A percentile compares a stretch with the other conserved stretches of the same genome.
These are phyloP conservation scores for Mola mola DNA, from an alignment of 2,113 vertebrate species.

Conservation along the genomic window DNA sequence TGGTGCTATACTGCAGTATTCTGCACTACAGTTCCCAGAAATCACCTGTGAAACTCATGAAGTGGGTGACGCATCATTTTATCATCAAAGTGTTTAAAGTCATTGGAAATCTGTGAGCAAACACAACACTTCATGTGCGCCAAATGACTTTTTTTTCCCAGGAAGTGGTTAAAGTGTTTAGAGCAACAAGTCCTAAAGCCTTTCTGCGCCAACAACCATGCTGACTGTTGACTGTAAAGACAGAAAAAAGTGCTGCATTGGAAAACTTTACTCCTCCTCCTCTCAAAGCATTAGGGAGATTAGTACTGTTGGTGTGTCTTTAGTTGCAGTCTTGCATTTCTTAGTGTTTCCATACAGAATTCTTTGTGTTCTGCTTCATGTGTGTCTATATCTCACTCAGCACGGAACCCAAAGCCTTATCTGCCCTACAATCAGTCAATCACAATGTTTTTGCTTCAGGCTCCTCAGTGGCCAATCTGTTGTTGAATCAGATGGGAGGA, in stretches of 20 bases:
- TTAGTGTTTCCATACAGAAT: slow-evolving; percentile 43
- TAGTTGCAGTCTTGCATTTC: slow-evolving; percentile 25
- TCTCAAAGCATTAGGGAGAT: slow-evolving; percentile 35
- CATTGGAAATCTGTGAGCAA: too few species aligned
- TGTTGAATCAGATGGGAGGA: slow-evolving; percentile 29
- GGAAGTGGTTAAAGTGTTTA: slow-evolving; percentile 33
- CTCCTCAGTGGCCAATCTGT: too few species aligned
- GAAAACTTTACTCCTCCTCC: slow-evolving; percentile 11
- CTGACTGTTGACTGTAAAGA: slow-evolving; percentile 22
- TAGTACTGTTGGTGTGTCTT: slow-evolving; percentile 22
- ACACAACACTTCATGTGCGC: slow-evolving; percentile 18
- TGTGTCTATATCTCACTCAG: slow-evolving; percentile 9
- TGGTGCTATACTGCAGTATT: not conserved
- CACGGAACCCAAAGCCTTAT: too few species aligned
- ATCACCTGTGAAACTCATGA: slow-evolving; percentile 12
- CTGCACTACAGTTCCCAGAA: slow-evolving; percentile 38
- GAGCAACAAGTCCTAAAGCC: not conserved
- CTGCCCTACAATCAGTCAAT: too few species aligned
- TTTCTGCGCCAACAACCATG: too few species aligned
- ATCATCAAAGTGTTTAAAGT: slow-evolving; percentile 5
- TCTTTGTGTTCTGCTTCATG: slow-evolving; percentile 20
- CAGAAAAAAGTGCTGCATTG: not conserved
- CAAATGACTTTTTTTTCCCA: slow-evolving; percentile 24
- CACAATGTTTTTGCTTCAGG: slow-evolving; percentile 22
- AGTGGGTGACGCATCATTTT: slow-evolving; percentile 19